Evolutionary conservation across 2,888 invertebrate species (phyloP).

Genomic region (Drosophila niveifrons): DNA sequence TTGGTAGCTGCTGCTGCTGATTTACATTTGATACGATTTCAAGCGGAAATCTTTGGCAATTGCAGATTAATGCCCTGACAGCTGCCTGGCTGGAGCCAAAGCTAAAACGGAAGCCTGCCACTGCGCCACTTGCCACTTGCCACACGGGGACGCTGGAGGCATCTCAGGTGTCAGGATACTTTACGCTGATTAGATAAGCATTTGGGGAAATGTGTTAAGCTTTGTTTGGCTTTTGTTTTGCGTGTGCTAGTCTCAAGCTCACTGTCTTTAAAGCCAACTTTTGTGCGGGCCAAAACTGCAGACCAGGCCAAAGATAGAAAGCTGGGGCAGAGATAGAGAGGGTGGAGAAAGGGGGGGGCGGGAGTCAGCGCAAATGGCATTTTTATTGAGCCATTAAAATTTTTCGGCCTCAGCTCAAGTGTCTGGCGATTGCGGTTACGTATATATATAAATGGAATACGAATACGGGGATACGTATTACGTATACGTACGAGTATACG

Average conservation of each 20-base stretch:
- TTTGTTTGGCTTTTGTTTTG: constrained; percentile 79
- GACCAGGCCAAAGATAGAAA: constrained; percentile 8
- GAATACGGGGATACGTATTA: constrained; percentile 13
- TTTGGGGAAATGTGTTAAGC: constrained; percentile 81
- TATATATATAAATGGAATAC: constrained; percentile 16
- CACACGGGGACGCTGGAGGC: constrained; percentile 38
- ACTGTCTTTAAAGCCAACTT: constrained; percentile 69
- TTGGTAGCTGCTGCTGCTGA: constrained; percentile 41
- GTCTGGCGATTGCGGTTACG: constrained; percentile 57
- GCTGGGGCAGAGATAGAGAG: too few species aligned
- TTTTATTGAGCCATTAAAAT: constrained; percentile 85
- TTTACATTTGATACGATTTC: constrained; percentile 79
- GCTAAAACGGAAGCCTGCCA: constrained; percentile 35
- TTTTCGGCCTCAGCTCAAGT: constrained; percentile 71
- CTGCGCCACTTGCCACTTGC: constrained; percentile 8
- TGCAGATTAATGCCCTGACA: constrained; percentile 85
- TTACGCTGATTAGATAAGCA: constrained; percentile 84
- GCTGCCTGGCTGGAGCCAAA: constrained; percentile 50
- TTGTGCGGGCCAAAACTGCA: constrained; percentile 61
- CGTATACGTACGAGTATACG: constrained; percentile 19
- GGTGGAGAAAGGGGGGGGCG: neutral
- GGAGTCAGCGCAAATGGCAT: constrained; percentile 82
- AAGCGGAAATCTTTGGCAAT: constrained; percentile 83
- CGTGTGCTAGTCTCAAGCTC: neutral
- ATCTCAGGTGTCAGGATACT: constrained; percentile 84